Base-by-base conservation (phyloP, 2,113 vertebrate species). In the Scophthalmus maximus region DNA sequence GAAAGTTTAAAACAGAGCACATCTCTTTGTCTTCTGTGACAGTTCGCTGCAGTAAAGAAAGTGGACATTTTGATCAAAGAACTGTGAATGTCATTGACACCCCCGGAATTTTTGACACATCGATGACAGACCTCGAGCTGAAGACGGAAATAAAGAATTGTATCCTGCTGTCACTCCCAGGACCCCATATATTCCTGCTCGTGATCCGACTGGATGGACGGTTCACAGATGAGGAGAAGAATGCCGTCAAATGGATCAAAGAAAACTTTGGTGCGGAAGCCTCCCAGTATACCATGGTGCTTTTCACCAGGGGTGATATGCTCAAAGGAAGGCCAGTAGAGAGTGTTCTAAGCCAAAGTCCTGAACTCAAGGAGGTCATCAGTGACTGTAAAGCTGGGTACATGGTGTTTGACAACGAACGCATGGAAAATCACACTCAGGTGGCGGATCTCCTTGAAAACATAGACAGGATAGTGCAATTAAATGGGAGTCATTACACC, bases 91-190 rank as follows among this genome's bases (percentile, higher is more conserved):
- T 93, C 0, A 57, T 92, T 0, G 92, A 94, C 63, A 93, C 82
- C 0, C 92, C 93, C 2, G 92, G 87, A 0, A 8, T 92, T 15
- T 92, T 88, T 22, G 82, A 92, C 75, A 90, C 87, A 0, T 34
- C 9, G 2, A 27, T 25, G 0, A 32, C 12, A 1, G 15, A 70
- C 1, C 18, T 1, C 0, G 8, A 83, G 5, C 20, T 88, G 0
- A 15, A n/a, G 20, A 55, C 0, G 1, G 83, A 93, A 73, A 87
- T 93, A 0, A 36, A 53, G 40, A 40, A 52, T 1, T 92, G 89
- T 15, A 53, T 91, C 1, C 1, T 1, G 4, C 23, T 87, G 78
- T 88, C 84, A 44, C 17, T 75, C 32, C 88, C 88, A 58, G 86
- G 90, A 40, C 86, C 87, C 10, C 88, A 88, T 22, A 50, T 84